phyloP scores from a whole-genome alignment of 2,113 vertebrate species.

The Spheniscus mendiculus region DNA sequence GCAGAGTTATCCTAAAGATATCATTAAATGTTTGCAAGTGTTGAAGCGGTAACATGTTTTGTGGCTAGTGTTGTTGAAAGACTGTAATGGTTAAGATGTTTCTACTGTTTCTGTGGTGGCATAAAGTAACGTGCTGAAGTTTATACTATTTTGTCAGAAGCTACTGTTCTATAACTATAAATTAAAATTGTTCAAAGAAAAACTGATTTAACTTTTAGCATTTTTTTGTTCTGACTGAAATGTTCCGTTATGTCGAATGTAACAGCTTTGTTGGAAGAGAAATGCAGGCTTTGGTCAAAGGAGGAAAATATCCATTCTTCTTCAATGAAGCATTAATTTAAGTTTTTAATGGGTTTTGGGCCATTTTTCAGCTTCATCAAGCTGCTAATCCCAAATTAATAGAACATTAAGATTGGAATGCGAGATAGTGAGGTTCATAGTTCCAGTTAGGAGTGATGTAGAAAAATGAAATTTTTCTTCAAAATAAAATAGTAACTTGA shows the following conservation, averaged over 20 bases:
- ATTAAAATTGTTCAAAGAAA: background rate
- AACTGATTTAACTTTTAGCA: background rate
- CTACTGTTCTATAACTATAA: conserved; percentile 7
- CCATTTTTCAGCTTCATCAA: background rate
- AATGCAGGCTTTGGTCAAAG: background rate
- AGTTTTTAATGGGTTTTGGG: background rate
- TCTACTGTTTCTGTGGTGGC: background rate
- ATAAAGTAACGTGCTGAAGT: background rate
- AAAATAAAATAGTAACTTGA: background rate
- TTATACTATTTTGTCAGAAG: conserved; percentile 42
- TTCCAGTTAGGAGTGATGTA: background rate
- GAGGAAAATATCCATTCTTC: background rate
- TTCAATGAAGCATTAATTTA: background rate
- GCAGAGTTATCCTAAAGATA: background rate
- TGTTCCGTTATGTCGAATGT: background rate
- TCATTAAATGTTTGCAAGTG: background rate
- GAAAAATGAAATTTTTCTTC: background rate
- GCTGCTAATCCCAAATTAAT: background rate
- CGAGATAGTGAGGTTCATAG: background rate
- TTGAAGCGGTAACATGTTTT: background rate
- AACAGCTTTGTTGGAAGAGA: background rate
- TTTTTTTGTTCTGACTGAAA: background rate
- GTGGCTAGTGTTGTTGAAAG: conserved; percentile 54
- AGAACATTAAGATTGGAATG: background rate
- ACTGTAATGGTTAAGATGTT: conserved; percentile 27